These are phyloP conservation scores for Pantherophis vulpinus DNA, from an alignment of 2,797 vertebrate species.

Conservation along the genomic window DNA sequence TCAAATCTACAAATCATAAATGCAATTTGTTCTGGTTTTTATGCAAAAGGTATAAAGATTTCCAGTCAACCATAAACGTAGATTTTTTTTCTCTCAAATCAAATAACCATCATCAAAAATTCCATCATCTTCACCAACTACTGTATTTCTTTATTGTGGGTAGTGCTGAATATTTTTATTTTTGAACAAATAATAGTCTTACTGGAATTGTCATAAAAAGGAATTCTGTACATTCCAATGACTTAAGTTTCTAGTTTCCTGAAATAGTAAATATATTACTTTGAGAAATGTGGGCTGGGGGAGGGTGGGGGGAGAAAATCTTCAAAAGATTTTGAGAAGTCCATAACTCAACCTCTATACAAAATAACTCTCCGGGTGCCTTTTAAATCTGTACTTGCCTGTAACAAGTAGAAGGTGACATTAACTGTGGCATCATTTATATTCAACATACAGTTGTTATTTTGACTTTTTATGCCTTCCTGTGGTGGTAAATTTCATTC, in stretches of 20 bases:
- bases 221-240: neutral
- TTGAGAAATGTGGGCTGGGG: neutral
- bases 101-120: neutral
- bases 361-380: neutral
- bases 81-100: neutral
- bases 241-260: neutral
- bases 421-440: constrained; percentile 20
- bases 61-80: neutral
- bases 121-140: neutral
- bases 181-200: neutral
- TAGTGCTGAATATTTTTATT: neutral
- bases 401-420: neutral
- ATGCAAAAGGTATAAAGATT: neutral
- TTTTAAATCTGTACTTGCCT: neutral
- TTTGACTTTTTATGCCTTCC: constrained; percentile 24
- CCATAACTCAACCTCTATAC: neutral
- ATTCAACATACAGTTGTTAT: constrained; percentile 20
- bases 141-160: neutral
- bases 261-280: constrained; percentile 8
- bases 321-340: neutral
- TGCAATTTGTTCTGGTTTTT: neutral
- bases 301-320: neutral
- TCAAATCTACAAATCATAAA: neutral
- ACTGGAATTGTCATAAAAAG: neutral
- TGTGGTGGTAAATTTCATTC: constrained; percentile 30